Evolutionary conservation across 2,113 vertebrate genomes (phyloP), one percentile per base, ranked within the genome.

Genomic region (Astatotilapia flaviijosephi): DNA sequence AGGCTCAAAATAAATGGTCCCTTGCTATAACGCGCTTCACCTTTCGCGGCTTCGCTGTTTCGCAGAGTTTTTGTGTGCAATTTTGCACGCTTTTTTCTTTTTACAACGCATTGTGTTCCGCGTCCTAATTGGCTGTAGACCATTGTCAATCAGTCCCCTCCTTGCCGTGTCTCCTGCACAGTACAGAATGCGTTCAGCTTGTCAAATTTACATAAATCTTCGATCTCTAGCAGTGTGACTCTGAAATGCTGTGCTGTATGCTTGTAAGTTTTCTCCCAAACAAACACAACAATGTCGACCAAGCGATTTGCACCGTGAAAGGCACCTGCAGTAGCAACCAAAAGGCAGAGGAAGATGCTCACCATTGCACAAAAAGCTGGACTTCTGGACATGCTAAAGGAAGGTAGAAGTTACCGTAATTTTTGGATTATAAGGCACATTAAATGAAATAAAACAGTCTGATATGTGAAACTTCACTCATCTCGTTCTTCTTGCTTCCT

Each of bases 401-500:
- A 60, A 60, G 14, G 8, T 31, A 31, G 56, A 60, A 60, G 56
- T 60, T 60, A 0, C 26, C 1, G 0, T 31, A 17, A 17, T 60
- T 17, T 60, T 9, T 4, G 0, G 56, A 60, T 31, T 60, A 31
- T 31, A 31, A 31, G 26, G 56, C 0, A 6, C 26, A 10, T 60
- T 60, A 60, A 60, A 17, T 0, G 0, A 60, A 60, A 31, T 6
- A 10, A 60, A 60, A 60, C 5, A 31, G 56, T 31, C 56, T 0
- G 8, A 60, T 31, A 60, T 17, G 0, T 60, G 14, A 60, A 60
- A 60, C 56, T 10, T 60, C 2, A 17, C 14, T 60, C 56, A 60
- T 17, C 3, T 17, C 4, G 14, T 60, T 60, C 56, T 31, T 1
- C 56, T 60, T 31, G 26, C 26, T 60, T 60, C 0, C 26, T 31